Base-by-base conservation (phyloP, 2,797 vertebrate species). In the Sebastolobus alascanus region DNA sequence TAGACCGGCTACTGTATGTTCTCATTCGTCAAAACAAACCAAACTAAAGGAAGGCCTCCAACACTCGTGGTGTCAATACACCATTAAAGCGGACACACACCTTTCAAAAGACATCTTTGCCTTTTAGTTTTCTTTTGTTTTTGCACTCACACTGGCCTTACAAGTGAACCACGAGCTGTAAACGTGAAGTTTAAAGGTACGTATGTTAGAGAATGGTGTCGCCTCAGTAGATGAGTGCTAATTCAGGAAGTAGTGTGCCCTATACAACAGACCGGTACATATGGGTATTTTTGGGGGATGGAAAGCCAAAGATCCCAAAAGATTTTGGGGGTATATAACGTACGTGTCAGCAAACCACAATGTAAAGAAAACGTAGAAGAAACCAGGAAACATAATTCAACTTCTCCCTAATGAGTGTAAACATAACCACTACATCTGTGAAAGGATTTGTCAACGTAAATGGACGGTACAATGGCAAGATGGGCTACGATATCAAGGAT, bases 381-480 rank as follows among this genome's bases (percentile, higher is more conserved):
- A 31, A 2, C 12, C 16, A n/a, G 11, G 20, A 68, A 1, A 68
- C 10, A 31, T 4, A 33, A 31, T 52, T 52, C 3, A 20, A 33
- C 20, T 54, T 22, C 20, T 14, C 11, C 8, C 6, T 25, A 11
- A 5, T 54, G 31, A 16, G n/a, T 25, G 31, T 35, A 13, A 68
- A 2, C 20, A 68, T 2, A 25, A 33, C 50, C n/a, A 5, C 18
- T 16, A 8, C 7, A 37, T 25, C 11, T 33, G 66, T 52, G 46
- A 55, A 38, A 38, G 10, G 37, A 64, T 64, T 25, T 0, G 22
- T 55, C 0, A 55, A 37, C 4, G 0, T 55, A 37, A 6, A 25
- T 40, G 25, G 31, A 50, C 0, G 9, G 8, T 0, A 58, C 25
- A 27, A 1, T 33, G 25, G 27, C 68, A 58, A 12, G 0, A 70